Evolutionary conservation across 2,888 invertebrate genomes (phyloP).

Genomic region (Drosophila rellima): DNA sequence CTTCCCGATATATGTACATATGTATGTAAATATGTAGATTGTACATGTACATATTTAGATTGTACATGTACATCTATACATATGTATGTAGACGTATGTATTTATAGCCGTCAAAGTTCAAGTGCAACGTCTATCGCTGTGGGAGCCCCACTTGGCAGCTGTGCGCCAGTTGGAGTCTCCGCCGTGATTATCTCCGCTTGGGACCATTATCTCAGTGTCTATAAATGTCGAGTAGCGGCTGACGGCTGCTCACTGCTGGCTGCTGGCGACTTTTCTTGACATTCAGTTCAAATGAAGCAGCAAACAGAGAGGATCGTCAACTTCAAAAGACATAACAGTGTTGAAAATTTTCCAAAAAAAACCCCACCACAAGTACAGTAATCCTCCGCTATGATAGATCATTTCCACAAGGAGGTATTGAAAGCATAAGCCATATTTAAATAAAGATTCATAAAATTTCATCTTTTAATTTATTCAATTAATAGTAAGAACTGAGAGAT

Average conservation of each 20-base stretch:
- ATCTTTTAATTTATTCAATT: too few species aligned
- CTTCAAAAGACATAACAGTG: slow-evolving; percentile 8
- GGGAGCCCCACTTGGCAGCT: slow-evolving; percentile 47
- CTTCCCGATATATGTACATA: slow-evolving; percentile 8
- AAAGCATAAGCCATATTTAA: not conserved
- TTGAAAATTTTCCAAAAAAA: slow-evolving; percentile 1
- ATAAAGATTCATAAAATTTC: not conserved
- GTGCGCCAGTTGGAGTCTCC: slow-evolving; percentile 49
- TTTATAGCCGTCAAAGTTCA: slow-evolving; percentile 59
- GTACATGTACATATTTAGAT: slow-evolving; percentile 16
- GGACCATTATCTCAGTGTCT: slow-evolving; percentile 57
- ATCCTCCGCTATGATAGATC: not conserved
- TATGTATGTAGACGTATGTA: slow-evolving; percentile 34
- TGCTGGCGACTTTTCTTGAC: slow-evolving; percentile 48
- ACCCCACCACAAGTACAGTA: slow-evolving; percentile 2
- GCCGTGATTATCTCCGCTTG: slow-evolving; percentile 12
- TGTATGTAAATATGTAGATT: slow-evolving; percentile 19
- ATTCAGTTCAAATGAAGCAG: slow-evolving; percentile 32
- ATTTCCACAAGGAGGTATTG: not conserved
- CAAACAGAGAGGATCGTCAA: slow-evolving; percentile 4
- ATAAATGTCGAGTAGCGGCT: slow-evolving; percentile 41
- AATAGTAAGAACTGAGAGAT: too few species aligned
- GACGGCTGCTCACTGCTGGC: not conserved
- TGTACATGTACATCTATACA: not conserved
- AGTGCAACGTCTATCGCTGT: slow-evolving; percentile 60